These are phyloP conservation scores for Psittacula derbiana DNA, from an alignment of 2,797 vertebrate species.

Conservation along the genomic window DNA sequence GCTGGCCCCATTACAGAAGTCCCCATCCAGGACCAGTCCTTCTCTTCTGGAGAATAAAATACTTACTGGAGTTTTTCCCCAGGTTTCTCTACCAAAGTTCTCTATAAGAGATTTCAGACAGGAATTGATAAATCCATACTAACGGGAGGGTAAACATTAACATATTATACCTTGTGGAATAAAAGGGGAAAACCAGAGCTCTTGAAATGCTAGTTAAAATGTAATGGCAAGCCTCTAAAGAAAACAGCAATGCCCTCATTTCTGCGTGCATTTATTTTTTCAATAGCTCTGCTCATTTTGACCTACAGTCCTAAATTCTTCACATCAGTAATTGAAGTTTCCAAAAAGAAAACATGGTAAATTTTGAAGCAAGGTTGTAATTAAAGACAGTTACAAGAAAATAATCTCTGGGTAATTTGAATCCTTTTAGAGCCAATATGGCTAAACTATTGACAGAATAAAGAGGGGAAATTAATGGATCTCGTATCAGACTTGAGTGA, in stretches of 20 bases:
- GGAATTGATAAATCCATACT: constrained; percentile 86
- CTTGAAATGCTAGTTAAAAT: background rate
- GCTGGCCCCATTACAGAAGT: background rate
- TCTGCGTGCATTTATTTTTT: background rate
- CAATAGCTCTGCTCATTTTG: background rate
- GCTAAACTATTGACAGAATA: background rate
- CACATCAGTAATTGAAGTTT: background rate
- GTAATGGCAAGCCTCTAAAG: background rate
- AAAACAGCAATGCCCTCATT: background rate
- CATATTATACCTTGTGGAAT: background rate
- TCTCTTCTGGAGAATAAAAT: background rate
- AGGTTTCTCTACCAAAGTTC: constrained; percentile 78
- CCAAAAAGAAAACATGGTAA: background rate
- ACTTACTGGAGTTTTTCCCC: constrained; percentile 75
- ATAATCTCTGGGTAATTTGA: background rate
- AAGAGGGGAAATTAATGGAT: background rate
- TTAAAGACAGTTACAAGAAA: background rate
- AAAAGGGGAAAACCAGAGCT: background rate
- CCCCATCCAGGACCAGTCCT: background rate
- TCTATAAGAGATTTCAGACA: constrained; percentile 83
- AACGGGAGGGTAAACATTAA: constrained; percentile 30
- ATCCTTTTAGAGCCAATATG: background rate
- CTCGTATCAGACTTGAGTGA: background rate
- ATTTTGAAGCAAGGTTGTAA: constrained; percentile 1
- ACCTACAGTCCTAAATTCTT: background rate